phyloP scores from a whole-genome alignment of 2,888 invertebrate genomes.

The Stictocephala bisonia region DNA sequence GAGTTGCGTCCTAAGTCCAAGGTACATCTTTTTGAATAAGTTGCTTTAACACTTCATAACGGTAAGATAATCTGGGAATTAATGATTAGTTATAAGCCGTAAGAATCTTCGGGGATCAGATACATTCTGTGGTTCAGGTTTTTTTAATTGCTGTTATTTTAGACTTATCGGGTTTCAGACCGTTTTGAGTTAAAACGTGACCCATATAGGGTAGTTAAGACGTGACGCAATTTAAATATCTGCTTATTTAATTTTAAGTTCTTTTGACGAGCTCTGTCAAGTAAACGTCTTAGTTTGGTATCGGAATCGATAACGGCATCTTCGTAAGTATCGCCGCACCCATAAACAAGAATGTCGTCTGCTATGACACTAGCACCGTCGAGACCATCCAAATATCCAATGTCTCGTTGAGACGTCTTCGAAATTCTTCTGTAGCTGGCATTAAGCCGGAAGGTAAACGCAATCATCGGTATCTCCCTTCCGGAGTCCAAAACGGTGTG shows the following conservation, averaged over 20 bases:
- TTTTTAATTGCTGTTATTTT: neutral
- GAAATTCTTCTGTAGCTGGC: slow-evolving; percentile 52
- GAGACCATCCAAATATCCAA: slow-evolving; percentile 51
- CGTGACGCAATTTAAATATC: neutral
- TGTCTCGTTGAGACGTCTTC: slow-evolving; percentile 47
- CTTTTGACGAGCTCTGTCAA: neutral
- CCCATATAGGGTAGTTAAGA: neutral
- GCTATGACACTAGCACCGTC: slow-evolving; percentile 39
- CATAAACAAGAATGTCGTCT: slow-evolving; percentile 45
- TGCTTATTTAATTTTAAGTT: neutral
- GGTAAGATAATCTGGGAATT: neutral
- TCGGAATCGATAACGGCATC: neutral
- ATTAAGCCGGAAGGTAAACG: slow-evolving; percentile 56
- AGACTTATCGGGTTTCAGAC: too few species aligned
- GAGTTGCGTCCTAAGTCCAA: slow-evolving; percentile 5
- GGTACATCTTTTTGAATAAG: neutral
- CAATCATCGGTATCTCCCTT: slow-evolving; percentile 55
- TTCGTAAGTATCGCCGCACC: slow-evolving; percentile 5
- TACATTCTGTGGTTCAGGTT: neutral
- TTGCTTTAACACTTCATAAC: neutral
- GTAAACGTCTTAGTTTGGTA: neutral
- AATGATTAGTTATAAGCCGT: neutral
- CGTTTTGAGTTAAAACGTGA: neutral
- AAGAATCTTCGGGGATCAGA: neutral
- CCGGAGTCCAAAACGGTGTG: slow-evolving; percentile 55